phyloP scores from a whole-genome alignment of 2,113 vertebrate species.

The Struthio camelus region DNA sequence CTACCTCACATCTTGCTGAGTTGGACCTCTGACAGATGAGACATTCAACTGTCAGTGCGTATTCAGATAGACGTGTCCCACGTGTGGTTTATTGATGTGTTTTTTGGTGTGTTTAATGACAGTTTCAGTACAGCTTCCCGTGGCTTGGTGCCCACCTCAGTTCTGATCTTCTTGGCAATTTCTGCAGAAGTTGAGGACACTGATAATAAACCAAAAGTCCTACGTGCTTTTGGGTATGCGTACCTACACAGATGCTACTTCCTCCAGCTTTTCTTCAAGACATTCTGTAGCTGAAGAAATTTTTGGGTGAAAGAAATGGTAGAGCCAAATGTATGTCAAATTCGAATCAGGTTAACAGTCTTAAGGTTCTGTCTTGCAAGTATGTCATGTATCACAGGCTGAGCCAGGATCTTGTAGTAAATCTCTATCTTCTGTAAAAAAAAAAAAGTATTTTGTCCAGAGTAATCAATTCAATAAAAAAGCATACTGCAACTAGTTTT shows the following conservation, averaged over 20 bases:
- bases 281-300: not conserved
- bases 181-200: not conserved
- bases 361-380: not conserved
- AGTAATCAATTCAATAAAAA: not conserved
- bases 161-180: not conserved
- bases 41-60: not conserved
- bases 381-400: not conserved
- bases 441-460: not conserved
- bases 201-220: not conserved
- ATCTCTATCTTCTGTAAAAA: not conserved
- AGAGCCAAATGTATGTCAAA: not conserved
- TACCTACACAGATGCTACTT: not conserved
- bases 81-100: not conserved
- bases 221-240: not conserved
- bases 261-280: not conserved
- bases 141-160: not conserved
- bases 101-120: not conserved
- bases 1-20: not conserved
- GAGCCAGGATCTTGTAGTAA: not conserved
- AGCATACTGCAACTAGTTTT: not conserved
- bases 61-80: not conserved
- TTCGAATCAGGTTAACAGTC: not conserved
- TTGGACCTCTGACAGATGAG: not conserved
- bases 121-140: not conserved
- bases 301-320: not conserved